Percentiles rank a stretch among this genome's conserved stretches.
Evolutionary conservation across 2,113 vertebrate species (phyloP).

Genomic region (Colaptes auratus): DNA sequence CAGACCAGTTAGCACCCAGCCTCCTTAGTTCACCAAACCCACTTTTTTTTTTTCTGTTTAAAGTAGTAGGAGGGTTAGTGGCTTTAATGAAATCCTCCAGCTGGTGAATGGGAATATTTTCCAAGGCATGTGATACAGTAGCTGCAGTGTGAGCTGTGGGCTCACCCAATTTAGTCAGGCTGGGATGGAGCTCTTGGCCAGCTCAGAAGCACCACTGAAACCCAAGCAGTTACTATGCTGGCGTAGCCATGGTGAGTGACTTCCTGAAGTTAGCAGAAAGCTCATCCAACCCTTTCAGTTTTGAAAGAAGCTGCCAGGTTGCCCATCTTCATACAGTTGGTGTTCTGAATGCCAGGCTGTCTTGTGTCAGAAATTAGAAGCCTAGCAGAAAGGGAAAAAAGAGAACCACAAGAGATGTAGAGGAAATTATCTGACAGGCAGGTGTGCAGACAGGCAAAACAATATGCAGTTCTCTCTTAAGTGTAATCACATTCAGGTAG

Average conservation of each 20-base stretch:
- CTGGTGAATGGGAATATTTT: background rate
- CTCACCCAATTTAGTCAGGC: background rate
- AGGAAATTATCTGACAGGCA: background rate
- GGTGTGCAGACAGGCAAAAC: background rate
- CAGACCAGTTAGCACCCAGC: background rate
- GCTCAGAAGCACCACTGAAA: background rate
- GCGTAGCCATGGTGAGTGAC: background rate
- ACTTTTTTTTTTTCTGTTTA: background rate
- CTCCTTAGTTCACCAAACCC: background rate
- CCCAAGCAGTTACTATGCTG: background rate
- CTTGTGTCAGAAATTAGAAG: background rate
- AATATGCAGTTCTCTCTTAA: background rate
- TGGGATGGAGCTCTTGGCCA: rapidly evolving
- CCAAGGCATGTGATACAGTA: background rate
- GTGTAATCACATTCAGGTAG: background rate
- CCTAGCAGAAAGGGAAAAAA: background rate
- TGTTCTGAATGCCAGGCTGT: background rate
- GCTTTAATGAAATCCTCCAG: background rate
- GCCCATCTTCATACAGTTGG: rapidly evolving
- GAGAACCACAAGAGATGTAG: background rate
- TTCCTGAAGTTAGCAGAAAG: background rate
- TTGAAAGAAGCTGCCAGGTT: background rate
- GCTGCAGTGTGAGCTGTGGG: background rate
- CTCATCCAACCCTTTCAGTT: background rate
- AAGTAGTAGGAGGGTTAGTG: background rate